phyloP scores from a whole-genome alignment of 2,888 invertebrate genomes.

The Archaeoteleia sp. region DNA sequence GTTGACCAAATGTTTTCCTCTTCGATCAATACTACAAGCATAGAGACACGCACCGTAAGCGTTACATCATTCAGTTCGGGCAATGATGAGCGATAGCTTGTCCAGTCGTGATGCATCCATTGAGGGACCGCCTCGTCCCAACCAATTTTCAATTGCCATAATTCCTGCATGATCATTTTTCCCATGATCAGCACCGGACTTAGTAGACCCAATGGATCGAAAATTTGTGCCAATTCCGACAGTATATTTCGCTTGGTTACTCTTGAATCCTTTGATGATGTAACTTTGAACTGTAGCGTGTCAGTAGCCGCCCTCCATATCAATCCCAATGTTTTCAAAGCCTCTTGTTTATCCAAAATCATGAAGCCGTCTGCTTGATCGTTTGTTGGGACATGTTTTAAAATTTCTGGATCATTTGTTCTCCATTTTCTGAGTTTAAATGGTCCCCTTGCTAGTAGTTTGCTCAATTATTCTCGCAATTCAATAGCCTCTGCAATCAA shows the following conservation, averaged over 20 bases:
- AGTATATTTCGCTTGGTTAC: constrained; percentile 4
- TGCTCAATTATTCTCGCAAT: background rate
- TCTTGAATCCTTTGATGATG: background rate
- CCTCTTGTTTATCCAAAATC: constrained; percentile 25
- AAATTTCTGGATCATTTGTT: constrained; percentile 9
- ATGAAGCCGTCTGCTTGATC: constrained; percentile 13
- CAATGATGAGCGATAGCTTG: background rate
- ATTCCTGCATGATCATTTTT: constrained; percentile 36
- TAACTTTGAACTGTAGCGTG: constrained; percentile 25
- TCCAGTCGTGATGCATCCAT: background rate
- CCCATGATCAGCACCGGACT: constrained; percentile 41
- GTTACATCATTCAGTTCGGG: no score
- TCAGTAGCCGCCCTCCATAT: constrained; percentile 38
- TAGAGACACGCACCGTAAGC: constrained; percentile 58
- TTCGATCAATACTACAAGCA: constrained; percentile 4
- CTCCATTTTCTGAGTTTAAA: constrained; percentile 12
- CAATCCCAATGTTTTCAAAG: constrained; percentile 36
- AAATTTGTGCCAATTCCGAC: constrained; percentile 24
- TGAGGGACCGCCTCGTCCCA: constrained; percentile 8
- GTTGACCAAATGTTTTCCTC: background rate
- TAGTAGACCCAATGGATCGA: constrained; percentile 40
- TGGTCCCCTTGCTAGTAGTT: background rate
- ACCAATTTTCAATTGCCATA: constrained; percentile 2
- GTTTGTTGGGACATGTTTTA: constrained; percentile 4
- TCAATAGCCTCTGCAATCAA: constrained; percentile 1